These are phyloP conservation scores for Indicator maculatus DNA, from an alignment of 2,113 vertebrate species.

Conservation along the genomic window DNA sequence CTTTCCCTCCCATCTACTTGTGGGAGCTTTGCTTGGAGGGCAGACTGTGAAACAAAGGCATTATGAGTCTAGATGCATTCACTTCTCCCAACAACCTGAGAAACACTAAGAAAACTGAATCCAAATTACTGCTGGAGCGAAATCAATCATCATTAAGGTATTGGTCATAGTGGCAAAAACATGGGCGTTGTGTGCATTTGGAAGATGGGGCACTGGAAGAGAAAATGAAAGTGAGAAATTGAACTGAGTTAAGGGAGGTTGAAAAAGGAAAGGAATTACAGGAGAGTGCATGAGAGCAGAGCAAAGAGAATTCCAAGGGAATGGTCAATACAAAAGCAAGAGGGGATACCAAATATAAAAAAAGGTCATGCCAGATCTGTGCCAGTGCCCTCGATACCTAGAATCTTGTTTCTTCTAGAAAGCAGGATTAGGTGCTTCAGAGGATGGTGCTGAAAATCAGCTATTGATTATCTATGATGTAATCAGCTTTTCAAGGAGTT, in stretches of 20 bases:
- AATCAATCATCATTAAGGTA: not conserved
- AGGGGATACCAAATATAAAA: not conserved
- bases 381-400: not conserved
- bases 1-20: no score
- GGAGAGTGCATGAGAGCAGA: not conserved
- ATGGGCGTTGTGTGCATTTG: not conserved
- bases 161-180: not conserved
- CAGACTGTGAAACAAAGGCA: not conserved
- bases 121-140: not conserved
- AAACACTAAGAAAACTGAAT: not conserved
- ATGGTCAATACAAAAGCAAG: not conserved
- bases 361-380: not conserved
- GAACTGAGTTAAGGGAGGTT: not conserved
- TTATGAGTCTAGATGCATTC: not conserved
- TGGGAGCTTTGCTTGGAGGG: no score
- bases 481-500: not conserved
- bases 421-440: not conserved
- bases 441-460: not conserved
- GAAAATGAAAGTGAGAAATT: not conserved
- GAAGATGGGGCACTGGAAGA: not conserved
- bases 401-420: not conserved
- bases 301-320: not conserved
- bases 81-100: not conserved
- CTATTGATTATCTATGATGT: not conserved
- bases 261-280: not conserved